phyloP scores from a whole-genome alignment of 2,797 vertebrate genomes.

The Catharus ustulatus region DNA sequence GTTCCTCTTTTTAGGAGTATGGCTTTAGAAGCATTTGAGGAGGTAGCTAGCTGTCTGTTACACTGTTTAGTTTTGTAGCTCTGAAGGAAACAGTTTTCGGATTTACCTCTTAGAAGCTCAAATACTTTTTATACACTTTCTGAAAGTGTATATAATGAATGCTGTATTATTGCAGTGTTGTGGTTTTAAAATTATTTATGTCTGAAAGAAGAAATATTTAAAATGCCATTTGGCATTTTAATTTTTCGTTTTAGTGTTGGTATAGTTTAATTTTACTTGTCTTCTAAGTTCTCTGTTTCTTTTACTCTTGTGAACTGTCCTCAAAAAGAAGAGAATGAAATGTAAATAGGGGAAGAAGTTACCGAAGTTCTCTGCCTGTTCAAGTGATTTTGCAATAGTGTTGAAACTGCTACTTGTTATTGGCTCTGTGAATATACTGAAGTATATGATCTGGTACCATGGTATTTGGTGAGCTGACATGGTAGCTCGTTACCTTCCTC shows the following conservation, averaged over 20 bases:
- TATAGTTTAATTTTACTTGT: neutral
- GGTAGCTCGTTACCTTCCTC: neutral
- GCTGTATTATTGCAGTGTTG: neutral
- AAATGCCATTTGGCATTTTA: neutral
- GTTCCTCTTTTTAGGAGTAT: neutral
- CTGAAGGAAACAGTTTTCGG: neutral
- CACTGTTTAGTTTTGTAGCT: neutral
- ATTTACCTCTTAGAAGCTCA: neutral
- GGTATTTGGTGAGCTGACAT: neutral
- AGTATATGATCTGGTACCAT: accelerated
- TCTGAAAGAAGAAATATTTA: neutral
- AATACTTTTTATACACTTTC: neutral
- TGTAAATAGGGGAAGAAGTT: neutral
- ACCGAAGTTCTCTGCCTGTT: neutral
- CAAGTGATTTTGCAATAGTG: neutral
- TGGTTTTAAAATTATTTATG: neutral
- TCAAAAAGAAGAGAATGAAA: neutral
- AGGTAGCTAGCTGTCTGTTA: neutral
- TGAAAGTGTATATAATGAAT: neutral
- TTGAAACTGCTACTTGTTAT: neutral
- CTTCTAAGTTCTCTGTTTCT: neutral
- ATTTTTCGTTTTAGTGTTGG: neutral
- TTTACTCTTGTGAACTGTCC: neutral
- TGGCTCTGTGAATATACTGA: neutral
- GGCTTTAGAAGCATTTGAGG: neutral